Conservation (phyloP, 1,140 invertebrate species). For the Philaenus spumarius region DNA sequence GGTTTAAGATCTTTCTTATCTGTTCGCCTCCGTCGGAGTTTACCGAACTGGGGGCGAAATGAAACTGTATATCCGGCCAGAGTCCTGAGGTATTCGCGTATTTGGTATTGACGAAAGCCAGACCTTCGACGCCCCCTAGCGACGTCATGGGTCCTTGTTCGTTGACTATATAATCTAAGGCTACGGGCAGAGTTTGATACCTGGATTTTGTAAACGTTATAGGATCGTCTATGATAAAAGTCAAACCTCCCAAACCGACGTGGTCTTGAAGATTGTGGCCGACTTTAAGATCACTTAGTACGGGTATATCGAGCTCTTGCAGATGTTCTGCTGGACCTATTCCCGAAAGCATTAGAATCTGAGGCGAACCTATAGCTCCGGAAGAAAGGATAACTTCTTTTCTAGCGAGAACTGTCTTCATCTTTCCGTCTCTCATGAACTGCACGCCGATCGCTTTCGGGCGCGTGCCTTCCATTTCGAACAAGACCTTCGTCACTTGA, state of each 20-base stretch:
- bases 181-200: conserved; percentile 67
- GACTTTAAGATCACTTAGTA: conserved; percentile 66
- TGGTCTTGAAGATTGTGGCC: conserved; percentile 81
- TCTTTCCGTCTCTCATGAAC: conserved; percentile 57
- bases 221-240: conserved; percentile 72
- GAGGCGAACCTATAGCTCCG: conserved; percentile 72
- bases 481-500: conserved; percentile 63
- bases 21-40: conserved; percentile 73
- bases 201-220: conserved; percentile 69
- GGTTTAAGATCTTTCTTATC: conserved; percentile 63
- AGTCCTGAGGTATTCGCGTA: conserved; percentile 63
- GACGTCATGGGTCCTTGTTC: conserved; percentile 71
- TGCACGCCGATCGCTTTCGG: conserved; percentile 62
- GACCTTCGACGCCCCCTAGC: conserved; percentile 69
- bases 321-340: conserved; percentile 77
- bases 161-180: conserved; percentile 72
- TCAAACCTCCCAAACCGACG: conserved; percentile 73
- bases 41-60: conserved; percentile 73
- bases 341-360: conserved; percentile 84
- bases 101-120: conserved; percentile 77
- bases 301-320: conserved; percentile 62
- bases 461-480: conserved; percentile 50
- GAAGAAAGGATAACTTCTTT: conserved; percentile 75
- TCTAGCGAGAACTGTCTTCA: conserved; percentile 56
- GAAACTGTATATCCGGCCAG: conserved; percentile 83